phyloP scores from a whole-genome alignment of 1,140 invertebrate genomes.

The Papilio dardanus region DNA sequence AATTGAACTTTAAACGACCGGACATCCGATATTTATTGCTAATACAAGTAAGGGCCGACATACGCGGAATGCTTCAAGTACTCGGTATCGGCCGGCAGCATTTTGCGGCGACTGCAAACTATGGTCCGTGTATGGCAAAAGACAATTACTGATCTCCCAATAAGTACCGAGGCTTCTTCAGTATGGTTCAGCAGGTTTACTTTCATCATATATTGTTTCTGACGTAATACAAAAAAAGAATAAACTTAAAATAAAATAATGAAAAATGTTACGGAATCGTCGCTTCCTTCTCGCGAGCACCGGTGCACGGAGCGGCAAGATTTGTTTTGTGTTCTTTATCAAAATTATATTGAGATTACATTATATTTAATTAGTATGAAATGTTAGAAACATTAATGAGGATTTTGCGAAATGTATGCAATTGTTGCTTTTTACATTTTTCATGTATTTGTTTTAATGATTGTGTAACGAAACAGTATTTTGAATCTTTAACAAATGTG shows the following conservation, averaged over 20 bases:
- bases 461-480: background rate
- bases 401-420: background rate
- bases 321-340: slow-evolving; percentile 7
- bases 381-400: slow-evolving; percentile 17
- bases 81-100: background rate
- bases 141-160: no score
- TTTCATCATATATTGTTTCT: background rate
- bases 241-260: background rate
- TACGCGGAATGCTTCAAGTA: background rate
- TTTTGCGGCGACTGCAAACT: background rate
- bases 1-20: background rate
- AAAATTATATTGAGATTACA: background rate
- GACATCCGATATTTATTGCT: background rate
- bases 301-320: slow-evolving; percentile 17
- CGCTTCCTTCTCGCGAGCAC: background rate
- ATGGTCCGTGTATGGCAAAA: background rate
- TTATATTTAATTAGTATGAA: slow-evolving; percentile 14
- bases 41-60: background rate
- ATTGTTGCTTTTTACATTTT: background rate
- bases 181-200: background rate
- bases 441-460: background rate
- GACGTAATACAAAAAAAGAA: slow-evolving; percentile 14
- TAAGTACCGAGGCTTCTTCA: no score
- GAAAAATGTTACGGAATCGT: background rate
- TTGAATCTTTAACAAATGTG: background rate